These are phyloP conservation scores for Hypotaenidia okinawae DNA, from an alignment of 2,797 vertebrate genomes.

Conservation along the genomic window DNA sequence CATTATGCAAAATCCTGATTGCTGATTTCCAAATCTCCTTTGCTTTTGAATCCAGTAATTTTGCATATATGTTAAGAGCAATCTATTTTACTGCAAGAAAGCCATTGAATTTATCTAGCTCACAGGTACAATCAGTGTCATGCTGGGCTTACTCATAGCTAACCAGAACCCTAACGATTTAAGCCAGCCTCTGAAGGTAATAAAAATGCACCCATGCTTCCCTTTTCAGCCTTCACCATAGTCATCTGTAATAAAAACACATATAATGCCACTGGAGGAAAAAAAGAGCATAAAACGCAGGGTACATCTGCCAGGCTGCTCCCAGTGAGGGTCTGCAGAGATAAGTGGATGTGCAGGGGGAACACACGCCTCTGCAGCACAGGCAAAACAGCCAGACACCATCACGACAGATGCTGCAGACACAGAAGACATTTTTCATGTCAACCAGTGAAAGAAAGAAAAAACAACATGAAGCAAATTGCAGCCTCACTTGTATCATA, in stretches of 20 bases:
- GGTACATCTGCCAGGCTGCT: background rate
- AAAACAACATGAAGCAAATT: background rate
- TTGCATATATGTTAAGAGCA: background rate
- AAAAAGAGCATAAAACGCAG: background rate
- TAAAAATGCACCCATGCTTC: background rate
- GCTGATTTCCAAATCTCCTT: slow-evolving; percentile 16
- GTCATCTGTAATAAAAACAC: background rate
- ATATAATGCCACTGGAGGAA: background rate
- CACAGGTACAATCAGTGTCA: background rate
- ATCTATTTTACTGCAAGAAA: background rate
- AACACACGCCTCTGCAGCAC: background rate
- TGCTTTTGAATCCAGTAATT: background rate
- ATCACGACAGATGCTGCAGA: background rate
- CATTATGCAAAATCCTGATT: background rate
- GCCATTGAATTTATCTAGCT: background rate
- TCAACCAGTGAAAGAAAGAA: background rate
- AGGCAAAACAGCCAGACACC: background rate
- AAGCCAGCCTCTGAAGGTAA: background rate
- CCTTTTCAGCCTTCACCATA: background rate
- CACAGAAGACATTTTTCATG: background rate
- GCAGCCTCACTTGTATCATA: background rate
- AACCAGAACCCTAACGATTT: background rate
- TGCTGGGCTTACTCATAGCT: background rate
- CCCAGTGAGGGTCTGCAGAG: background rate
- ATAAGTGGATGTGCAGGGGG: background rate